Evolutionary conservation across 2,888 invertebrate genomes (phyloP).

Genomic region (Parelbella ahira): DNA sequence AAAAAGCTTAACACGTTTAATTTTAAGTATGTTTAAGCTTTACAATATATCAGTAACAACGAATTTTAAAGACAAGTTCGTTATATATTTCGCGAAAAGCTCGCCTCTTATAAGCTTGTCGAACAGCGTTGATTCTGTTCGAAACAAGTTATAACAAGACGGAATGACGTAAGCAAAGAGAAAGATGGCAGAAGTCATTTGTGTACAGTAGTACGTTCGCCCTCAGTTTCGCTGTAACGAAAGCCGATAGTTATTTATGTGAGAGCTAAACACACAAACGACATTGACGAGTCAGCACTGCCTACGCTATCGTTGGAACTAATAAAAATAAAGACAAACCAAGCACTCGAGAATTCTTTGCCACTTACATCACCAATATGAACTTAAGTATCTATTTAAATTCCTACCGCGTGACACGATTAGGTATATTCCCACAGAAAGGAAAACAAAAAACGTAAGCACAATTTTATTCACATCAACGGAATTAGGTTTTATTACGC

Average conservation of each 20-base stretch:
- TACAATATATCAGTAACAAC: too few relatives aligned
- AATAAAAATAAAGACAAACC: slow-evolving; percentile 27
- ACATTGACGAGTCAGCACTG: too few relatives aligned
- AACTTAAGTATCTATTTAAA: slow-evolving; percentile 12
- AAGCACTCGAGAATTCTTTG: slow-evolving; percentile 16
- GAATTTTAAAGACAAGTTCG: too few relatives aligned
- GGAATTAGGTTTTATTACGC: too few relatives aligned
- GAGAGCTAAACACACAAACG: too few relatives aligned
- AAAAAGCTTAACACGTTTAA: too few relatives aligned
- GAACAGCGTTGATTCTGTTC: too few relatives aligned
- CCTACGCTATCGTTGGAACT: slow-evolving; percentile 46
- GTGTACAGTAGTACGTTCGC: neutral
- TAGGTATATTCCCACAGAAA: neutral
- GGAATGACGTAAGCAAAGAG: neutral
- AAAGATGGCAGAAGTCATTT: neutral
- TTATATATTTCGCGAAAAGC: too few relatives aligned
- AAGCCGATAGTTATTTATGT: too few relatives aligned
- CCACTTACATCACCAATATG: slow-evolving; percentile 16
- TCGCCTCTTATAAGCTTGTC: too few relatives aligned
- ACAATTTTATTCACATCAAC: too few relatives aligned
- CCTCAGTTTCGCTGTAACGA: slow-evolving; percentile 3
- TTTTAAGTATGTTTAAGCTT: too few relatives aligned
- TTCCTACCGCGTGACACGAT: slow-evolving; percentile 6
- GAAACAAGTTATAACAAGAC: neutral
- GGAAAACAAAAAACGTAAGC: neutral